A percentile compares a stretch with the other conserved stretches of the same genome.
phyloP scores from a whole-genome alignment of 2,797 vertebrate species.

The Scleropages formosus region DNA sequence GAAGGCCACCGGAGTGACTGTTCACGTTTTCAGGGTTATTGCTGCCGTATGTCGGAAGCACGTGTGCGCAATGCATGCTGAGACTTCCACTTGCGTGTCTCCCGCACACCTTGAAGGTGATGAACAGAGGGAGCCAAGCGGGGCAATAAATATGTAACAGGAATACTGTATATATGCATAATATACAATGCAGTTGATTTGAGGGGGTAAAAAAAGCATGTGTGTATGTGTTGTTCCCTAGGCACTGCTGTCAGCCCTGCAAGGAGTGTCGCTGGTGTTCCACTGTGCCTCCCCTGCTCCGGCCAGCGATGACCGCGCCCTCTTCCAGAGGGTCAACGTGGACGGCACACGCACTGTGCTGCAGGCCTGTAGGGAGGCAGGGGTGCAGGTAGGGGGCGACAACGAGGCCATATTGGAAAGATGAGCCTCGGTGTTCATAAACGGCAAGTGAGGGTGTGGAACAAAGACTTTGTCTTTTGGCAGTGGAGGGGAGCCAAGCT shows the following conservation, averaged over 20 bases:
- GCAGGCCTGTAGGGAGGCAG: constrained; percentile 80
- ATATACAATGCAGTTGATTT: no score
- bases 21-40: background rate
- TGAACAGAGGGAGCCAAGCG: no score
- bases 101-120: no score
- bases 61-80: no score
- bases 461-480: no score
- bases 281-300: constrained; percentile 92
- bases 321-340: constrained; percentile 89
- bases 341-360: constrained; percentile 81
- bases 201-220: no score
- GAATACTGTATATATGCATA: no score
- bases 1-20: no score
- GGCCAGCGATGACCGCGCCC: constrained; percentile 76
- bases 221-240: constrained; percentile 46
- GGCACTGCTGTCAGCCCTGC: constrained; percentile 82
- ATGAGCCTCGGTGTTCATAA: background rate
- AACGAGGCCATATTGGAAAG: background rate
- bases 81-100: no score
- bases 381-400: constrained; percentile 79
- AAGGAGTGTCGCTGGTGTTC: constrained; percentile 81
- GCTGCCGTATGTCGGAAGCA: no score
- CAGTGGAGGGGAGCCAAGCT: background rate
- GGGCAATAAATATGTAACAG: no score
- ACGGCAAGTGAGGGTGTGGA: background rate